Base-by-base conservation (phyloP, 2,113 vertebrate genomes). In the Mirounga angustirostris region DNA sequence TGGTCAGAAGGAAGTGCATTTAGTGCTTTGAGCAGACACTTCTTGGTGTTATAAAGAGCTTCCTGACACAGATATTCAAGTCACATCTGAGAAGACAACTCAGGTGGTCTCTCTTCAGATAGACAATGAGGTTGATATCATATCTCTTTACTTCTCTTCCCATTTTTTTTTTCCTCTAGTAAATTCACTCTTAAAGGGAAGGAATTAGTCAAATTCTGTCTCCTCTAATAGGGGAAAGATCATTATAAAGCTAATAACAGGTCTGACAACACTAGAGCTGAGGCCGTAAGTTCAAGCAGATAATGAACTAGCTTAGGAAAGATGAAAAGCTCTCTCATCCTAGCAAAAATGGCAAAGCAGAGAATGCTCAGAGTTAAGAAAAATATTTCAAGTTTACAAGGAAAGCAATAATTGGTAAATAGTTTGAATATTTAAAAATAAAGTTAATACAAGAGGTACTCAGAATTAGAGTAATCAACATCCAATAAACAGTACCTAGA, bases 111-210 rank as follows among this genome's bases (percentile, higher is more conserved):
- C 40, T 69, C 80, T 92, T 79, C 50, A 80, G 28, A 65, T 81
- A 59, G 5, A 89, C 30, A 89, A 73, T 30, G 78, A 79, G 79
- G 21, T 28, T 69, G 30, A 90, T 54, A 73, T 91, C 36, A 8
- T 52, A 67, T 86, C 59, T 74, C 30, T 93, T 71, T 78, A 50
- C 30, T 87, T 78, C 54, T 46, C 52, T 90, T 81, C 1, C 1
- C 3, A 73, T 79, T 95, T 93, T 81, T 46, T 46, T 69, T 30
- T 52, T 28, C 33, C 50, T 78, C 74, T 65, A 78, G 56, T 74
- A 79, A 95, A 90, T 50, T 87, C 28, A 95, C 24, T 94, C 52
- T 50, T 86, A 12, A 95, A 92, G 18, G 30, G 67, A 96, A 94
- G 15, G 4, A 89, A 83, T 83, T 87, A 83, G 16, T 94, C 36